phyloP scores from a whole-genome alignment of 2,113 vertebrate genomes.

The Falcunculus frontatus region DNA sequence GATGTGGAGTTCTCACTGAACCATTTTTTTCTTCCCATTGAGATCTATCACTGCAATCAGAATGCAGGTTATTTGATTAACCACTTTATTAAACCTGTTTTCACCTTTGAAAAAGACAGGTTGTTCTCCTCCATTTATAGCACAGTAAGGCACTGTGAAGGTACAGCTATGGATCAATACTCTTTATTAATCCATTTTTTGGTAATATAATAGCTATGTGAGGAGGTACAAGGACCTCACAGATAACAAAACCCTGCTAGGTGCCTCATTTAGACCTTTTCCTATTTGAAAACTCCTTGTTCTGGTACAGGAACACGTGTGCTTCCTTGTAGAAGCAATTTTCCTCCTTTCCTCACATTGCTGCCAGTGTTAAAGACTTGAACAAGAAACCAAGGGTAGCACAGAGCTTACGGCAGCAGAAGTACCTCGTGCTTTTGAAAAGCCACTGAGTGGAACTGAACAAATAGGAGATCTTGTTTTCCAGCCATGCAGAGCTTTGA shows the following conservation, averaged over 20 bases:
- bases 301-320: not conserved
- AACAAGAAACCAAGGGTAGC: not conserved
- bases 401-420: not conserved
- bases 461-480: not conserved
- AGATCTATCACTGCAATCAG: not conserved
- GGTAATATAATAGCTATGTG: not conserved
- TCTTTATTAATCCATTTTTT: not conserved
- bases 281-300: not conserved
- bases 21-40: not conserved
- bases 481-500: not conserved
- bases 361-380: not conserved
- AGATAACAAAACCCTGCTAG: not conserved
- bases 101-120: not conserved
- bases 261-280: not conserved
- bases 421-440: not conserved
- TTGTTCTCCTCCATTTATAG: not conserved
- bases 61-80: not conserved
- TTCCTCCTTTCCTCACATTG: not conserved
- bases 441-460: not conserved
- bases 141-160: not conserved
- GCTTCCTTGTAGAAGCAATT: not conserved
- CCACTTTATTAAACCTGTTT: not conserved
- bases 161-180: not conserved
- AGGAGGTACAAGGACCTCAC: not conserved
- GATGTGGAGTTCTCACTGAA: not conserved